These are phyloP conservation scores for Apodemia mormo DNA, from an alignment of 2,888 invertebrate species.

Conservation along the genomic window DNA sequence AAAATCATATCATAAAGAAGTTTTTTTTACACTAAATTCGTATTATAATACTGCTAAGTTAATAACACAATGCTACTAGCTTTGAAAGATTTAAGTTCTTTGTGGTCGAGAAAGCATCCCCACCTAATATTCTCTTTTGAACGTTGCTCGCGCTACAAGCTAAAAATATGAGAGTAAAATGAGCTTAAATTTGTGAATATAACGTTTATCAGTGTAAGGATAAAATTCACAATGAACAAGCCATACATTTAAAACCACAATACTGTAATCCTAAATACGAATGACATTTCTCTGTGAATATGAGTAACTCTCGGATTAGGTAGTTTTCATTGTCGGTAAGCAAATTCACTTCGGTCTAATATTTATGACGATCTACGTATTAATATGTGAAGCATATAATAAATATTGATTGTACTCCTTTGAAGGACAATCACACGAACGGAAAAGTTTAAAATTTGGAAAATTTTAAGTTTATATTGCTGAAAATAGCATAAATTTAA, in stretches of 20 bases:
- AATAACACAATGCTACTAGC: conserved; percentile 35
- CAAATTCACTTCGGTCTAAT: too few relatives aligned
- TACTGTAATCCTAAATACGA: too few relatives aligned
- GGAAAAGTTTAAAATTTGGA: too few relatives aligned
- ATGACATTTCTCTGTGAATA: too few relatives aligned
- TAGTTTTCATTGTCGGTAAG: too few relatives aligned
- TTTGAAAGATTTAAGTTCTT: conserved; percentile 40
- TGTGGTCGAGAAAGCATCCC: conserved; percentile 19
- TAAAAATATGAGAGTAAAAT: conserved; percentile 22
- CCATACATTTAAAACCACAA: neutral
- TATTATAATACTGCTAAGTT: conserved; percentile 25
- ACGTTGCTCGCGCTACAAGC: conserved; percentile 24
- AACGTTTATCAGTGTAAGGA: neutral
- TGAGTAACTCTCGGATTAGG: too few relatives aligned
- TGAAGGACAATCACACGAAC: too few relatives aligned
- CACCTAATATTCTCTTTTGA: conserved; percentile 23
- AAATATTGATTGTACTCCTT: too few relatives aligned
- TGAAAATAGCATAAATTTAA: too few relatives aligned
- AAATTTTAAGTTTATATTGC: too few relatives aligned
- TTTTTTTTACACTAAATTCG: neutral
- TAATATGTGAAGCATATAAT: too few relatives aligned
- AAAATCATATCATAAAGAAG: neutral
- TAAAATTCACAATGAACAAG: neutral
- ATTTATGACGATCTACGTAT: too few relatives aligned
- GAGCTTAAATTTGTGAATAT: conserved; percentile 7